These are phyloP conservation scores for Protophormia terraenovae DNA, from an alignment of 2,888 invertebrate genomes.

Conservation along the genomic window DNA sequence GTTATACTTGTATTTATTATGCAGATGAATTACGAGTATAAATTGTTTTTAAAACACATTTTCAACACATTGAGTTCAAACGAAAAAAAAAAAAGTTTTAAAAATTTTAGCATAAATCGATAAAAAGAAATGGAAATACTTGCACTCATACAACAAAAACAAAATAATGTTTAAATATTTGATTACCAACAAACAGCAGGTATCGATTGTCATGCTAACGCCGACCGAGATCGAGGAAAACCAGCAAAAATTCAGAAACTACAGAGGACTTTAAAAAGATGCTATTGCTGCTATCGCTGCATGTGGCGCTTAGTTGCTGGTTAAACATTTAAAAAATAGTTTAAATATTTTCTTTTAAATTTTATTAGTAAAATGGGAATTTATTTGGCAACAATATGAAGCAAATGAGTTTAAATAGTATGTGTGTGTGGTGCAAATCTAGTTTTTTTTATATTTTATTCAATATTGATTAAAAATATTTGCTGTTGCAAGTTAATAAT, in stretches of 20 bases:
- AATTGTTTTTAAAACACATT: background rate
- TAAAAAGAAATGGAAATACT: background rate
- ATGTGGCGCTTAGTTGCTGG: slow-evolving; percentile 46
- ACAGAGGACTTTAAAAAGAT: background rate
- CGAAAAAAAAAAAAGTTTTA: background rate
- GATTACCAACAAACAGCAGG: slow-evolving; percentile 44
- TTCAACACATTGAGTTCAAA: background rate
- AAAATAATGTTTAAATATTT: slow-evolving; percentile 22
- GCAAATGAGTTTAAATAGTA: background rate
- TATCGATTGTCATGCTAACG: slow-evolving; percentile 7
- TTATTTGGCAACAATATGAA: slow-evolving; percentile 1
- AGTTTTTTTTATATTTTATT: slow-evolving; percentile 32
- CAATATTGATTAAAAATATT: slow-evolving; percentile 13
- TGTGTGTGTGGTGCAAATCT: slow-evolving; percentile 12
- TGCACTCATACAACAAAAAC: background rate
- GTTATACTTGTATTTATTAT: background rate
- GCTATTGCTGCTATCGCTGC: background rate
- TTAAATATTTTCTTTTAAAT: slow-evolving; percentile 25
- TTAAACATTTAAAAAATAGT: slow-evolving; percentile 24
- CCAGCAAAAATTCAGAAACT: background rate
- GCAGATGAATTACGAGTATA: background rate
- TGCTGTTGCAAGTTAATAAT: slow-evolving; percentile 21
- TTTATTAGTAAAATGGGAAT: background rate
- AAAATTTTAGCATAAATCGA: slow-evolving; percentile 21
- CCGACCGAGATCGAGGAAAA: background rate